phyloP scores from a whole-genome alignment of 2,797 vertebrate genomes.

The Macrochelys suwanniensis region DNA sequence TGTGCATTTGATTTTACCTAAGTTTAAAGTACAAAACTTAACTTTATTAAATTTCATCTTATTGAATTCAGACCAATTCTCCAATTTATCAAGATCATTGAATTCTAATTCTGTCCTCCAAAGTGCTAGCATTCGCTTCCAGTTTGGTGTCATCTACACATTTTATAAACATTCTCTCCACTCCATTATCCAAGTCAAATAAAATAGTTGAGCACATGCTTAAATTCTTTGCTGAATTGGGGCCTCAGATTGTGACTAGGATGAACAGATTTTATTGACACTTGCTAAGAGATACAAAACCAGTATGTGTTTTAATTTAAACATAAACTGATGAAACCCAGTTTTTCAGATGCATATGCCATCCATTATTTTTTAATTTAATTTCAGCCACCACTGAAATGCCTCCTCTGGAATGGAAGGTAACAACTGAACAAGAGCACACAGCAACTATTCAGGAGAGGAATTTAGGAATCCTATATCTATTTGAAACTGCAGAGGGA shows the following conservation, averaged over 20 bases:
- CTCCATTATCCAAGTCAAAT: neutral
- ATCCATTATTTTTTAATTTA: neutral
- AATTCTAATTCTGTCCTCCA: neutral
- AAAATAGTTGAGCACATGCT: neutral
- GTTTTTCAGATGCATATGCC: neutral
- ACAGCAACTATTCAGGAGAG: neutral
- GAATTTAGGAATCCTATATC: neutral
- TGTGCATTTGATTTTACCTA: neutral
- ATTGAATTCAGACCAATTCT: neutral
- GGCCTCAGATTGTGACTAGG: neutral
- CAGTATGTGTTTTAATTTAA: neutral
- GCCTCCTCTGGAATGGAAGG: neutral
- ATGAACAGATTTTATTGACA: neutral
- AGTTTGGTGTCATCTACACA: neutral
- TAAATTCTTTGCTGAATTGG: accelerated
- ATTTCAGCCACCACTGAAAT: neutral
- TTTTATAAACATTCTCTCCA: neutral
- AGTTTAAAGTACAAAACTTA: too few relatives aligned
- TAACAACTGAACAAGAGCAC: neutral
- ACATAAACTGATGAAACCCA: neutral
- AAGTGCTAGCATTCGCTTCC: neutral
- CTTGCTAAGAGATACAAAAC: neutral
- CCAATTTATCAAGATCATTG: neutral
- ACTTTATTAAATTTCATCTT: neutral
- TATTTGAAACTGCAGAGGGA: neutral